Evolutionary conservation across 2,797 vertebrate species (phyloP).

Genomic region (Aselliscus stoliczkanus): DNA sequence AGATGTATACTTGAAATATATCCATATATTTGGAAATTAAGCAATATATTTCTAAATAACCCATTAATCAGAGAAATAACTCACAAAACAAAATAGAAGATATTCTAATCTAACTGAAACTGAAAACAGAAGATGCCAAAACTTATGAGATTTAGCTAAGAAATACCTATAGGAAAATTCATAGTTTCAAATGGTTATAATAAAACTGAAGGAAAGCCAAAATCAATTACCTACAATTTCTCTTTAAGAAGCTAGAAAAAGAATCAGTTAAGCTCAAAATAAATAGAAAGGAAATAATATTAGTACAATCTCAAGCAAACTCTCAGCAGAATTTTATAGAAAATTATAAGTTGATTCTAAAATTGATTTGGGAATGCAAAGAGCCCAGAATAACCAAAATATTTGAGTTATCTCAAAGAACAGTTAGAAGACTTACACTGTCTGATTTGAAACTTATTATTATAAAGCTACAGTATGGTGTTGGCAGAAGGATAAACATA

Average conservation of each 20-base stretch:
- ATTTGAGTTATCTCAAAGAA: not conserved
- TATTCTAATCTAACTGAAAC: not conserved
- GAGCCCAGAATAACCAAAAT: not conserved
- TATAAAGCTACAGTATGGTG: not conserved
- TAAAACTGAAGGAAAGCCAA: not conserved
- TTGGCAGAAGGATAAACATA: not conserved
- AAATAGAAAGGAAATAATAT: not conserved
- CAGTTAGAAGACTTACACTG: not conserved
- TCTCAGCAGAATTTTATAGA: not conserved
- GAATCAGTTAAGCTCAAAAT: not conserved
- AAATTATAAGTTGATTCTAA: not conserved
- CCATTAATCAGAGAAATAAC: not conserved
- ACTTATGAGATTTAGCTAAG: not conserved
- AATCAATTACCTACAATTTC: not conserved
- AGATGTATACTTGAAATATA: not conserved
- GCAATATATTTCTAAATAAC: not conserved
- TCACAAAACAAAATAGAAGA: not conserved
- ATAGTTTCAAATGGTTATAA: not conserved
- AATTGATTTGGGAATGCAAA: not conserved
- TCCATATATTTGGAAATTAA: not conserved
- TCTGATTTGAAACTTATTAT: not conserved
- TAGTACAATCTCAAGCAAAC: not conserved
- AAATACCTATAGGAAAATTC: not conserved
- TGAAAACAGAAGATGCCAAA: not conserved
- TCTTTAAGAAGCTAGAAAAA: not conserved